Conservation (phyloP, 2,113 vertebrate genomes). For the Heliornis fulica region DNA sequence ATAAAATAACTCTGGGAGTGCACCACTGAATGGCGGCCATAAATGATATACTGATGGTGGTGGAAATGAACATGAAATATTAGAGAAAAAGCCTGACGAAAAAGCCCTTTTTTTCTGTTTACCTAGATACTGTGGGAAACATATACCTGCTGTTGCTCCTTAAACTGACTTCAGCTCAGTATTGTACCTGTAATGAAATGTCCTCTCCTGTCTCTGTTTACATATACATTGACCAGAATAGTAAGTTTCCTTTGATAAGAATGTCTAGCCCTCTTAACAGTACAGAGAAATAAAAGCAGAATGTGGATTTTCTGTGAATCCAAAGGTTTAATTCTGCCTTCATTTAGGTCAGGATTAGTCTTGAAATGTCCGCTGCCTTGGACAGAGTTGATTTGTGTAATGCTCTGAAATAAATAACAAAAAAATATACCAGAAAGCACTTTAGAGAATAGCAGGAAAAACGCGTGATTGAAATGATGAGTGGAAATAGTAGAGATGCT, state of each 20-base stretch:
- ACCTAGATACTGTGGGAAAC: neutral
- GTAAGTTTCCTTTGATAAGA: neutral
- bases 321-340: neutral
- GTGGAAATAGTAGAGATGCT: neutral
- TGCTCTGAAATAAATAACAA: neutral
- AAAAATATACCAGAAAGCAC: neutral
- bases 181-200: neutral
- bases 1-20: constrained; percentile 24
- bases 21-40: neutral
- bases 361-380: neutral
- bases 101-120: neutral
- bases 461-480: neutral
- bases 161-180: neutral
- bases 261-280: neutral
- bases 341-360: neutral
- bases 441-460: neutral
- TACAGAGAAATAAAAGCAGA: neutral
- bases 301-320: neutral
- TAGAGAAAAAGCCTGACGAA: neutral
- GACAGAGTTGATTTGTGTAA: neutral
- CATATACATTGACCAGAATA: neutral
- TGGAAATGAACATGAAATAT: neutral
- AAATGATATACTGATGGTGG: neutral
- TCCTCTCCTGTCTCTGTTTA: neutral
- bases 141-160: neutral